Evolutionary conservation across 37 sponge, comb jelly and placozoan genomes (phyloP).

Genomic region (Crambe crambe): DNA sequence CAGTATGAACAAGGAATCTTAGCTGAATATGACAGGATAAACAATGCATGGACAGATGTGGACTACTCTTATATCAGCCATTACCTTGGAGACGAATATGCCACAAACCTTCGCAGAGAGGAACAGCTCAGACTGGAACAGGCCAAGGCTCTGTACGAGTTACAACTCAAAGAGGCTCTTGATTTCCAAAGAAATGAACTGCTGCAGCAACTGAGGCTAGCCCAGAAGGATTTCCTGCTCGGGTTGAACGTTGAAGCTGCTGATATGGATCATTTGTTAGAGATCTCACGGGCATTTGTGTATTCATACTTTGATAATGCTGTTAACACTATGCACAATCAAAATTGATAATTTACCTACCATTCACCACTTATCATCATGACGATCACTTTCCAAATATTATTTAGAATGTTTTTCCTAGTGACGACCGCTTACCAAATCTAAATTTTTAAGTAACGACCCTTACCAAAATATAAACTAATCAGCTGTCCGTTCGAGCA

Average conservation of each 20-base stretch:
- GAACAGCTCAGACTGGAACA: not conserved
- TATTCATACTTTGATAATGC: conserved; percentile 8
- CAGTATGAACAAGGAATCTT: not conserved
- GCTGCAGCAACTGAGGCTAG: not conserved
- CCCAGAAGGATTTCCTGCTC: not conserved
- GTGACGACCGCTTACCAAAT: too few relatives aligned
- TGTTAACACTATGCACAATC: too few relatives aligned
- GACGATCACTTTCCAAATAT: too few relatives aligned
- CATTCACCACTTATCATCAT: too few relatives aligned
- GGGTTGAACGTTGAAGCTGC: not conserved
- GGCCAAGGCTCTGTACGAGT: not conserved
- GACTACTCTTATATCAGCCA: conserved; percentile 15
- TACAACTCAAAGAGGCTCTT: not conserved
- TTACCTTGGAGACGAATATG: conserved; percentile 10
- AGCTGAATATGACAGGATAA: not conserved
- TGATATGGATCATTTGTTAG: conserved; percentile 1
- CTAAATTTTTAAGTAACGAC: not conserved
- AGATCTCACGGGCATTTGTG: conserved; percentile 23
- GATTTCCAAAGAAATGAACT: not conserved
- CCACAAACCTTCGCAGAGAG: not conserved
- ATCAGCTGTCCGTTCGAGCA: not conserved
- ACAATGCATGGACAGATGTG: not conserved
- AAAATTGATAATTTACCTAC: too few relatives aligned
- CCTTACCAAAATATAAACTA: not conserved
- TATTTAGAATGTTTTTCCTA: too few relatives aligned